phyloP scores from a whole-genome alignment of 2,113 vertebrate genomes.

The Myrmophylax atrothorax region DNA sequence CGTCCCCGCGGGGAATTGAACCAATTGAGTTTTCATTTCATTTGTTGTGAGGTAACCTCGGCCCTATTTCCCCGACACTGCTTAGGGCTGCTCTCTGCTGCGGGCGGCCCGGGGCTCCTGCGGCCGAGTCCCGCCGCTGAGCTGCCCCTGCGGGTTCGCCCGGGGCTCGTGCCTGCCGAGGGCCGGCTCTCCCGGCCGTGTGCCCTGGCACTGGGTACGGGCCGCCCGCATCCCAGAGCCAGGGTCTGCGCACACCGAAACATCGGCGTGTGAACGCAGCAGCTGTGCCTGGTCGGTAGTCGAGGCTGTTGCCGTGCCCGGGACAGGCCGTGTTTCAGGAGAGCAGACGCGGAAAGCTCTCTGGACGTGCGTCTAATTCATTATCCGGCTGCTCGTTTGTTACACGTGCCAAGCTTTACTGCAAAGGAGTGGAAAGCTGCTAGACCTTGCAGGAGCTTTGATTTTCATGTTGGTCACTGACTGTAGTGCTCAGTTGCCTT shows the following conservation, averaged over 20 bases:
- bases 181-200: fast-evolving
- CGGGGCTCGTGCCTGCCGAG: neutral
- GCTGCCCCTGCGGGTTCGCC: too few species aligned
- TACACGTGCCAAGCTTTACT: neutral
- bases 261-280: fast-evolving
- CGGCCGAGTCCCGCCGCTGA: neutral
- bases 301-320: too few species aligned
- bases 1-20: too few species aligned
- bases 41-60: too few species aligned
- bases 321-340: neutral
- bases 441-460: neutral
- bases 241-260: fast-evolving
- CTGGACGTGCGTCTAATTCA: neutral
- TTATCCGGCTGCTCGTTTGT: neutral
- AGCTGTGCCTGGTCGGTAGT: fast-evolving
- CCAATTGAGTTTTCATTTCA: too few species aligned
- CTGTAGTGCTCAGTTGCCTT: neutral
- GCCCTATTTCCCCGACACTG: too few species aligned
- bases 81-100: too few species aligned
- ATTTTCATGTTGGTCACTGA: neutral
- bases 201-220: fast-evolving
- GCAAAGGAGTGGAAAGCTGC: neutral
- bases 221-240: fast-evolving
- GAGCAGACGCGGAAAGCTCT: neutral
- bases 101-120: neutral